Base-by-base conservation (phyloP, 30 jellyfish, hydroid and myxozoan genomes). In the Aurelia aurita region DNA sequence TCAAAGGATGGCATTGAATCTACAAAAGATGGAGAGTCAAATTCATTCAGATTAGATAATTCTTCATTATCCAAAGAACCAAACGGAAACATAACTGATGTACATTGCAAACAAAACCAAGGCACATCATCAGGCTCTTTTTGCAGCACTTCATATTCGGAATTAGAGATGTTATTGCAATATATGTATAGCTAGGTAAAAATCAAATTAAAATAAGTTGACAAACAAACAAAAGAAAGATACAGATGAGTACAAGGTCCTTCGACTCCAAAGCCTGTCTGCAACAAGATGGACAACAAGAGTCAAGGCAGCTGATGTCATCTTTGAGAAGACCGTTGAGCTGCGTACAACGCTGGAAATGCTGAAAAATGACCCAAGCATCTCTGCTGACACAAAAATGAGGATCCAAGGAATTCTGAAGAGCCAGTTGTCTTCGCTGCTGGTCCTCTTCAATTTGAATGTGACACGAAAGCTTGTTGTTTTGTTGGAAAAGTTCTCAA, bases 201-300 rank as follows among this genome's bases (percentile, higher is more conserved):
- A n/a, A n/a, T n/a, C n/a, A n/a, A n/a, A n/a, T n/a, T n/a, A n/a
- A n/a, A n/a, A n/a, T n/a, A n/a, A n/a, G n/a, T n/a, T n/a, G n/a
- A n/a, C n/a, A n/a, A n/a, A n/a, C n/a, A n/a, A n/a, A n/a, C n/a
- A n/a, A n/a, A n/a, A n/a, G n/a, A n/a, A n/a, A n/a, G n/a, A n/a
- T 29, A 63, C 85, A 29, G 74, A 32, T 3, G 44, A 67, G 11
- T 74, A 74, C 77, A 18, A 49, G 28, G 77, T 74, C 86, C 5
- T 20, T 13, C 78, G 77, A 49, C 82, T 77, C 12, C 72, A 84
- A 60, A 84, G 69, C 55, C 87, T 69, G 46, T 84, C 94, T 5
- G 82, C 87, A 15, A 69, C 94, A 43, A 84, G 94, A 59, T 61
- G 87, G 87, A 71, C 87, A 59, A 71, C 94, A 16, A 35, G 82